Evolutionary conservation across 2,113 vertebrate species (phyloP).

Genomic region (Promerops cafer): DNA sequence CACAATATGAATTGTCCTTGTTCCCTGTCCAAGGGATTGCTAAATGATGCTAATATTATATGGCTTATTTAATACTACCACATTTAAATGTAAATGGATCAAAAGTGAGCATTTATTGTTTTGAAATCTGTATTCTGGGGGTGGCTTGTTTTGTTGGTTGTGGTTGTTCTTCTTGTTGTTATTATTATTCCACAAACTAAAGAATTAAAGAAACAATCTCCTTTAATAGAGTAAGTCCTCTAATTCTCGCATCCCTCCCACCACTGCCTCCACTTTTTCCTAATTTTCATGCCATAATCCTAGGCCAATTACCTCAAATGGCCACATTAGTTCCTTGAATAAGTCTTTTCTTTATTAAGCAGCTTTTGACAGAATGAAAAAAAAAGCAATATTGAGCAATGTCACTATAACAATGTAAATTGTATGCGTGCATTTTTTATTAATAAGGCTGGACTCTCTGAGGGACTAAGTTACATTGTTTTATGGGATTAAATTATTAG

Average conservation of each 20-base stretch:
- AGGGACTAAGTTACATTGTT: conserved; percentile 60
- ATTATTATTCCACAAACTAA: neutral
- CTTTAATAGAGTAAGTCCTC: neutral
- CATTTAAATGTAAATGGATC: neutral
- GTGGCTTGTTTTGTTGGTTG: neutral
- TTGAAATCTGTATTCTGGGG: neutral
- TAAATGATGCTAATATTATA: neutral
- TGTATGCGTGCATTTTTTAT: conserved; percentile 51
- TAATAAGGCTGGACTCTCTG: conserved; percentile 48
- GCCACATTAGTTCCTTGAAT: neutral
- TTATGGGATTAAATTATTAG: conserved; percentile 67
- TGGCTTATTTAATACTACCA: neutral
- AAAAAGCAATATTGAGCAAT: conserved; percentile 35
- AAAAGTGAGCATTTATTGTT: neutral
- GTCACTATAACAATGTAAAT: neutral
- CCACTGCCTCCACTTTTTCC: neutral
- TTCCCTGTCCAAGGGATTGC: neutral
- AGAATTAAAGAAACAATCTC: neutral
- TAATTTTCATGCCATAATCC: neutral
- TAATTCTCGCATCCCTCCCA: neutral
- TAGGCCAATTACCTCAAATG: neutral
- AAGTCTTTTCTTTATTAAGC: neutral
- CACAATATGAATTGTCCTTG: neutral
- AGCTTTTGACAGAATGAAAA: conserved; percentile 29
- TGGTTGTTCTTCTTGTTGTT: neutral